A percentile compares a stretch with the other conserved stretches of the same genome.
phyloP scores from a whole-genome alignment of 1,140 invertebrate species.

The Bombus balteatus region DNA sequence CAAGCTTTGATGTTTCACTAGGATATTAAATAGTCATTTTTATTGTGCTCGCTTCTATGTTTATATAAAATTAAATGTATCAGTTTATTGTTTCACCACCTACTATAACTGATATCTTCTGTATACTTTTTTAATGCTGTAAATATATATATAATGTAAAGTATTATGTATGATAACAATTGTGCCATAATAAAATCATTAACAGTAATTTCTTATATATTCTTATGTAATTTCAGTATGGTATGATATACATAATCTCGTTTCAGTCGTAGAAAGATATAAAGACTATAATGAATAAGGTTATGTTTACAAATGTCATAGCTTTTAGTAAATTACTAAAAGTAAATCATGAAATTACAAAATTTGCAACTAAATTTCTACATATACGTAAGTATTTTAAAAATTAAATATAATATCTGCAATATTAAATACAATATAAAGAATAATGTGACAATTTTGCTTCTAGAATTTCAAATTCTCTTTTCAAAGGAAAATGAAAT shows the following conservation, averaged over 20 bases:
- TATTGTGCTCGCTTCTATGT: neutral
- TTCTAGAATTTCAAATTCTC: constrained; percentile 27
- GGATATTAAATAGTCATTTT: neutral
- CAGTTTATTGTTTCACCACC: neutral
- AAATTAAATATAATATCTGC: neutral
- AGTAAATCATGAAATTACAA: constrained; percentile 72
- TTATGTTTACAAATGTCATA: constrained; percentile 22
- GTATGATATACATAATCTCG: neutral
- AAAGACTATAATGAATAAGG: neutral
- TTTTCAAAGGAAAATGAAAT: constrained; percentile 65
- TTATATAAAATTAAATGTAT: neutral
- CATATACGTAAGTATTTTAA: constrained; percentile 20
- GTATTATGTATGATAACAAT: neutral
- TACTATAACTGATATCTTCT: neutral
- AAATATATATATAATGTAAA: neutral
- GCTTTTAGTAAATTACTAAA: constrained; percentile 53
- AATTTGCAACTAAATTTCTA: constrained; percentile 71
- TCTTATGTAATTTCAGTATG: neutral
- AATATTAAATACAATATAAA: neutral
- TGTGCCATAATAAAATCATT: neutral
- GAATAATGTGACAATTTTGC: neutral
- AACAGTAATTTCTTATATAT: neutral
- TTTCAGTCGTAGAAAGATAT: neutral
- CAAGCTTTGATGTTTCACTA: neutral
- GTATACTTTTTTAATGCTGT: too few relatives aligned